phyloP scores from a whole-genome alignment of 2,113 vertebrate genomes.

The Trochalopteron elliotii region DNA sequence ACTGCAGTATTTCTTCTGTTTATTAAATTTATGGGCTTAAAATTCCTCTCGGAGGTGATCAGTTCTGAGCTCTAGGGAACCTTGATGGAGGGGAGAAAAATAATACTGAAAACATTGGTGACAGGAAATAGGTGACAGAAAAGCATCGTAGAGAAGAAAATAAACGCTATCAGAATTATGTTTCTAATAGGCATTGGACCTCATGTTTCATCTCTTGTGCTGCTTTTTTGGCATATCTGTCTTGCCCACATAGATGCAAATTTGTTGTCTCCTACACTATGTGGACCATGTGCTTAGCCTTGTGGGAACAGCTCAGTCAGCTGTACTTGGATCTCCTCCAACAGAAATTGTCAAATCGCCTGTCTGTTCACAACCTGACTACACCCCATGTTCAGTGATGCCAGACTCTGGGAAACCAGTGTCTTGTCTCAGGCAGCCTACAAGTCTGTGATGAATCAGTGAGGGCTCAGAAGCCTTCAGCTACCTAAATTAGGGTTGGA shows the following conservation, averaged over 20 bases:
- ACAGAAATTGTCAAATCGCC: neutral
- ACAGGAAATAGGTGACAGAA: neutral
- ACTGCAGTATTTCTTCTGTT: neutral
- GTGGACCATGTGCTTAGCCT: neutral
- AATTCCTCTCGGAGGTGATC: neutral
- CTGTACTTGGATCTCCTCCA: neutral
- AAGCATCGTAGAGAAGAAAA: neutral
- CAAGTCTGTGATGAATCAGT: neutral
- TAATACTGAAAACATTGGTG: neutral
- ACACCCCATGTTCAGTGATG: neutral
- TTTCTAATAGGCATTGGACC: neutral
- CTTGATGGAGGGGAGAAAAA: neutral
- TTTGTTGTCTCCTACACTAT: neutral
- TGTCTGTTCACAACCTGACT: neutral
- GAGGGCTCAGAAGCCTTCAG: neutral
- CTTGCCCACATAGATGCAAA: neutral
- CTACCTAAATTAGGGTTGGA: neutral
- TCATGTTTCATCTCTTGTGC: neutral
- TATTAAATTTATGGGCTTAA: neutral
- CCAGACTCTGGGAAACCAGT: neutral
- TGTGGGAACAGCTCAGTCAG: neutral
- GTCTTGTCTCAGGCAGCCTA: neutral
- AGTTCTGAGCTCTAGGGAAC: neutral
- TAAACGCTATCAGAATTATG: neutral
- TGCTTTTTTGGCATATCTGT: neutral